Conservation (phyloP, 2,797 vertebrate genomes). For the Phoeniculus purpureus region DNA sequence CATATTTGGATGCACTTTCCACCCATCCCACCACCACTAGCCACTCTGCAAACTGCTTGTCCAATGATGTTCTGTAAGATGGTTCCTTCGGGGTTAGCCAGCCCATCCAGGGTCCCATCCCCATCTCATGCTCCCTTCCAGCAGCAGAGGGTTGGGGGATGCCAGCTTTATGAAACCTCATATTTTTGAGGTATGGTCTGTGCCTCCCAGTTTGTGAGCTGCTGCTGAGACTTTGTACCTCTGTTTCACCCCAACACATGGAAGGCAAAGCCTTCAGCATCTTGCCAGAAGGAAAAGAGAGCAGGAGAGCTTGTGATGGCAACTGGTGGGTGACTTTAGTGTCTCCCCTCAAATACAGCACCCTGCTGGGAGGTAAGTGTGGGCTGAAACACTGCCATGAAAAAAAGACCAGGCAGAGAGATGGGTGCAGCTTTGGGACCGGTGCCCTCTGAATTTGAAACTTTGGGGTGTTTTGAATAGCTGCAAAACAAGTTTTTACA, state of each 20-base stretch:
- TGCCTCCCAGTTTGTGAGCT: background rate
- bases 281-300: background rate
- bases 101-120: rapidly evolving
- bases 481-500: background rate
- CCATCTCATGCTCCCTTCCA: background rate
- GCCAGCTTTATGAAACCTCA: background rate
- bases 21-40: background rate
- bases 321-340: background rate
- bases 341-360: background rate
- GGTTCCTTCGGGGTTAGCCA: background rate
- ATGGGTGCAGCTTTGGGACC: background rate
- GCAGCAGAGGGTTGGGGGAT: background rate
- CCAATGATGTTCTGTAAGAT: rapidly evolving
- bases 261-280: background rate
- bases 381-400: background rate
- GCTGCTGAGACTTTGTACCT: background rate
- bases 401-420: background rate
- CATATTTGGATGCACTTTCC: background rate
- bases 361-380: background rate
- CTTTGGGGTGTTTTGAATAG: background rate
- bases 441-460: background rate
- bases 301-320: background rate
- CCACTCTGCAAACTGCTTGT: background rate
- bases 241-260: background rate
- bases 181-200: background rate